Base-by-base conservation (phyloP, 1,140 invertebrate species). In the Galendromus occidentalis region DNA sequence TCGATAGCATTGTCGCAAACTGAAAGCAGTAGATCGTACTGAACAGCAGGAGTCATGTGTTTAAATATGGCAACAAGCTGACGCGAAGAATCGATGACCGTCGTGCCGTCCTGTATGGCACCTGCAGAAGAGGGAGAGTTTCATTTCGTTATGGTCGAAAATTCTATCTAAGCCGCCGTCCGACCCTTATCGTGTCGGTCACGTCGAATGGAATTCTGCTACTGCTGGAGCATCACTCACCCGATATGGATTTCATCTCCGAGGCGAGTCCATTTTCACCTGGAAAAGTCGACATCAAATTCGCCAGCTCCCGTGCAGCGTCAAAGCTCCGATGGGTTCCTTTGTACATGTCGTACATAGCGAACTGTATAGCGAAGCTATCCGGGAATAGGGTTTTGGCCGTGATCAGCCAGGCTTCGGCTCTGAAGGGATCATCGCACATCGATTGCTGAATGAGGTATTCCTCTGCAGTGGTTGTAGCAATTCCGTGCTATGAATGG, bases 261-360 rank as follows among this genome's bases (percentile, higher is more conserved):
- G 51, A 14, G 12, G 25, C 25, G 33, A 59, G 51, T 6, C 25
- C 51, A 20, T 25, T 17, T 59, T 59, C 51, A 6, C 14, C 22
- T 14, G 25, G 25, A 25, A 59, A 59, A 25, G 20, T 25, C 17
- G 33, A 25, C 25, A 59, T 25, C 22, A 59, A 33, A 59, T 59
- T 33, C 14, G 51, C 33, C 25, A 59, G 51, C 25, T 59, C 25
- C 4, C 14, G 25, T 17, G 51, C 51, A 2, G 51, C 51, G 14
- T 59, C 51, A 4, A 22, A 17, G 9, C 33, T 20, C 2, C 51
- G 51, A 29, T 59, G 51, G 51, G 25, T 59, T n/a, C 25, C 51
- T 22, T 59, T 59, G 22, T 59, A 59, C 51, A 59, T 59, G 14
- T 25, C 51, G 51, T 59, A 59, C 25, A 59, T 59, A 9, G 51